Conservation (phyloP, 2,888 invertebrate genomes). For the Campaea margaritaria region DNA sequence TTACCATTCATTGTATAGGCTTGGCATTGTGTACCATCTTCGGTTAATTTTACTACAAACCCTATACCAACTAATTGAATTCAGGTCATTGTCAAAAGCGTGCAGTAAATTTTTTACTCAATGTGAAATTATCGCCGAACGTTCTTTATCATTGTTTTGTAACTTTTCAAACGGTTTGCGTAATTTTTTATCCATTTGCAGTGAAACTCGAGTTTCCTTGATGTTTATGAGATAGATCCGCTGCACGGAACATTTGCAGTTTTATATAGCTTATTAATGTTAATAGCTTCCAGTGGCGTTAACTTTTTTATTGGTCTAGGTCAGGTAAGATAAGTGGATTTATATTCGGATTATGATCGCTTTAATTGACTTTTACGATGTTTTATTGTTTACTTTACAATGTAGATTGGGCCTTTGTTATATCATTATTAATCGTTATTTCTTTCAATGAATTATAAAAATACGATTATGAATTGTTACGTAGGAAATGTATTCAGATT, state of each 20-base stretch:
- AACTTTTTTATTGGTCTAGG: constrained; percentile 21
- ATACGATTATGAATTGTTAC: neutral
- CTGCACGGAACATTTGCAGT: constrained; percentile 18
- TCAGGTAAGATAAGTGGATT: constrained; percentile 10
- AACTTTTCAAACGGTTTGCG: constrained; percentile 69
- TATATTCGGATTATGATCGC: constrained; percentile 7
- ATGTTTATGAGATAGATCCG: constrained; percentile 37
- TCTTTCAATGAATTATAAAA: neutral
- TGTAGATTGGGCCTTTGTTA: constrained; percentile 1
- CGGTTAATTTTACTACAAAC: neutral
- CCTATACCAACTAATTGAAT: constrained; percentile 45
- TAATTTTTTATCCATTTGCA: constrained; percentile 60
- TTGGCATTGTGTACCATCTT: too few species aligned
- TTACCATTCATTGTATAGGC: too few species aligned
- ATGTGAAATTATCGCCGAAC: constrained; percentile 77
- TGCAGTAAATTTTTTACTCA: constrained; percentile 65
- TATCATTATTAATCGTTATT: neutral
- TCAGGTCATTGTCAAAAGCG: constrained; percentile 77
- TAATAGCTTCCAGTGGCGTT: neutral
- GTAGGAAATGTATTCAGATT: neutral
- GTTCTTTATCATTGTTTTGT: constrained; percentile 69
- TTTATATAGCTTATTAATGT: constrained; percentile 11
- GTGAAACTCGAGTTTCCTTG: constrained; percentile 45
- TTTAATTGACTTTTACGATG: constrained; percentile 4
- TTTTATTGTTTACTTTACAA: constrained; percentile 8